Evolutionary conservation across 2,888 invertebrate species (phyloP), one percentile per base, ranked within the genome.

Genomic region (Apodemia hepburni): DNA sequence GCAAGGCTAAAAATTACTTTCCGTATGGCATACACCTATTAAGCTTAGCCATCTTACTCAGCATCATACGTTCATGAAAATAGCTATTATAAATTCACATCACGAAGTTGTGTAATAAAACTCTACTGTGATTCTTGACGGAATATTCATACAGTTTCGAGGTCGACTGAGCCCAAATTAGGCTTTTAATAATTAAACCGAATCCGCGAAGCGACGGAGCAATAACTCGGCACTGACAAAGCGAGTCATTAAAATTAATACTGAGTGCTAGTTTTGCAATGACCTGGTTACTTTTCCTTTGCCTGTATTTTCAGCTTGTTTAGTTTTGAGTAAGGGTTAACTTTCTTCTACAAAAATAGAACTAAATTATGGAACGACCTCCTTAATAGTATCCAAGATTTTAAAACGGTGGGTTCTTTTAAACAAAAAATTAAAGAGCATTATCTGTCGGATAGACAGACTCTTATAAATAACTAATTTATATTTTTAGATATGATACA

Each of bases 71-170:
- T 42, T 42, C 42, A 42, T 42, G 42, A 42, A 18, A 27, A 54
- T 15, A 27, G 15, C 54, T 22, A 54, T 54, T 54, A 54, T 54
- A 27, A 54, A 54, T 54, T 54, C 54, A 18, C 49, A 15, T 54
- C 54, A 54, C 27, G 27, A 54, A 54, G 27, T 54, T 54, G 54
- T 54, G 54, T 57, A 17, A 33, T 58, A 29, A 61, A 61, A 58
- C 58, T 58, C 58, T 17, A 59, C 49, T 54, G 54, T 27, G 62
- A 66, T 65, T 64, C 69, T 68, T 65, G 59, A 51, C 59, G 38
- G 59, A 67, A 65, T 69, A 70, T 69, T 70, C 66, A 70, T 70
- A 60, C 57, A 65, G 64, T 66, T 66, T 75, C 70, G 73, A 73
- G 70, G 66, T 67, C 65, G 66, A 64, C 69, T 66, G 61, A 65